Conservation (phyloP, 2,888 invertebrate species). For the Bugulina stolonifera region DNA sequence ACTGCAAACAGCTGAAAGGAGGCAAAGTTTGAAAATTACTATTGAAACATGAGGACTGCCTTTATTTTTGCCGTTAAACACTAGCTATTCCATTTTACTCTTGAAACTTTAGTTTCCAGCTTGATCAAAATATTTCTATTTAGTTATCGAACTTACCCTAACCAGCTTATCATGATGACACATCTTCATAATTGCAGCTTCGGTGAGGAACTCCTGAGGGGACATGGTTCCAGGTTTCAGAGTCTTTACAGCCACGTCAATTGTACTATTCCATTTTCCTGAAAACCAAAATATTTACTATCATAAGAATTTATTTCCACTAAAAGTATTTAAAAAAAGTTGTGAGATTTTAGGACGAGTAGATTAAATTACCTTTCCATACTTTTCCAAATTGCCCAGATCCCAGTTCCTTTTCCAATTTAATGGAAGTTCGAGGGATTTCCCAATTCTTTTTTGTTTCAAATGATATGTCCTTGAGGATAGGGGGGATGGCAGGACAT, state of each 20-base stretch:
- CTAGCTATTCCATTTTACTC: too few relatives aligned
- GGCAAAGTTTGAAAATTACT: too few relatives aligned
- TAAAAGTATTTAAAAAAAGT: too few relatives aligned
- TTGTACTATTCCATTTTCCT: slow-evolving; percentile 83
- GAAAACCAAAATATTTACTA: not conserved
- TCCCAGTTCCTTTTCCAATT: slow-evolving; percentile 79
- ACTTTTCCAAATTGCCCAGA: slow-evolving; percentile 98
- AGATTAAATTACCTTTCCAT: slow-evolving; percentile 65
- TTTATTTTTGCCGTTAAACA: too few relatives aligned
- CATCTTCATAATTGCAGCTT: slow-evolving; percentile 98
- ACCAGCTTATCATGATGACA: slow-evolving; percentile 91
- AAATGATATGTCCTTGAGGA: slow-evolving; percentile 92
- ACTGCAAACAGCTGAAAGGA: slow-evolving; percentile 69
- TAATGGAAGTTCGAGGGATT: slow-evolving; percentile 80
- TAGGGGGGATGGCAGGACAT: slow-evolving; percentile 88
- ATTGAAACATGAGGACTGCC: too few relatives aligned
- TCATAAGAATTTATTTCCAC: too few relatives aligned
- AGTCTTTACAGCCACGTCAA: slow-evolving; percentile 96
- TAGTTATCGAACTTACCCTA: too few relatives aligned
- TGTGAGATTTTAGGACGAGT: not conserved
- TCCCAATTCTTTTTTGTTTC: slow-evolving; percentile 94
- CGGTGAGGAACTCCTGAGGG: slow-evolving; percentile 89
- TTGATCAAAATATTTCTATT: too few relatives aligned
- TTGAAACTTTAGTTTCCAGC: too few relatives aligned
- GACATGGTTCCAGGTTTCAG: slow-evolving; percentile 94